A percentile compares a stretch with the other conserved stretches of the same genome.
Conservation (phyloP, 1,140 invertebrate genomes). For the Forficula auricularia region DNA sequence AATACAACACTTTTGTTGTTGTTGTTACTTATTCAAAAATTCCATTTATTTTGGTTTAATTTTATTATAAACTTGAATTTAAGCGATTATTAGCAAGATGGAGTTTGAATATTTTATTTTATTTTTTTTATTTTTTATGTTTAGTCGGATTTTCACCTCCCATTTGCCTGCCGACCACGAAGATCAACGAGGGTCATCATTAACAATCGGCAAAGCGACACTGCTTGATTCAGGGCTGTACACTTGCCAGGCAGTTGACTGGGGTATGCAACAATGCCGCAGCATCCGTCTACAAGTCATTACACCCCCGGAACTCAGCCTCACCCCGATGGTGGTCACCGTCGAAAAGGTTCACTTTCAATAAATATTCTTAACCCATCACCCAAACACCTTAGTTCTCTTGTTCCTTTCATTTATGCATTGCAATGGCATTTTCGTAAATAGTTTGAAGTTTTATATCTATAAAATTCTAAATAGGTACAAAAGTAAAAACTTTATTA, state of each 20-base stretch:
- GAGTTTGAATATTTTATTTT: neutral
- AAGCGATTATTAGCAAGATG: too few relatives aligned
- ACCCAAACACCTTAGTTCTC: too few relatives aligned
- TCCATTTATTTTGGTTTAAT: neutral
- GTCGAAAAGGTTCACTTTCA: slow-evolving; percentile 39
- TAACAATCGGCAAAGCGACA: slow-evolving; percentile 46
- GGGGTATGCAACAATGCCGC: slow-evolving; percentile 52
- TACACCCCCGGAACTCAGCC: slow-evolving; percentile 44
- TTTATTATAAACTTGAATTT: neutral
- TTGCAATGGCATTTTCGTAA: neutral
- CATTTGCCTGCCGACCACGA: slow-evolving; percentile 37
- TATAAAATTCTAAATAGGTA: neutral
- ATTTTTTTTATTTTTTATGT: neutral
- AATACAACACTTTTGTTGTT: too few relatives aligned
- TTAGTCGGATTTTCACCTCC: slow-evolving; percentile 28
- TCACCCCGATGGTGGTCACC: slow-evolving; percentile 53
- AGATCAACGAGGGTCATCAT: slow-evolving; percentile 45
- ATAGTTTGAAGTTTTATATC: neutral
- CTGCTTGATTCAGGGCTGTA: slow-evolving; percentile 50
- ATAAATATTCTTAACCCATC: too few relatives aligned
- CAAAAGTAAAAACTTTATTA: neutral
- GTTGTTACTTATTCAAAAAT: too few relatives aligned
- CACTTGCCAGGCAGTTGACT: slow-evolving; percentile 53
- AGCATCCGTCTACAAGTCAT: slow-evolving; percentile 45
- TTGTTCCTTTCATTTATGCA: neutral